Evolutionary conservation across 2,113 vertebrate species (phyloP).

Genomic region (chimpanzee (Pan troglodytes)): NHGRI_mPanTro3-v2.1_pri NC_072416.2:61294001-61294500

Average conservation of each 20-base stretch:
- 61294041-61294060: not conserved
- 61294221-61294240: not conserved
- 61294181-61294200: not conserved
- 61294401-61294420: not conserved
- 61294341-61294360: not conserved
- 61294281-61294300: not conserved
- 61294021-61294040: not conserved
- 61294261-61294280: not conserved
- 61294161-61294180: not conserved
- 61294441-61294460: not conserved
- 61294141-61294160: not conserved
- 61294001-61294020: not conserved
- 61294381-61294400: not conserved
- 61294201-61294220: not conserved
- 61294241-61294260: not conserved
- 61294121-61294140: not conserved
- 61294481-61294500: constrained; percentile 36
- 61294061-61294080: not conserved
- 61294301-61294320: constrained; percentile 15
- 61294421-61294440: not conserved
- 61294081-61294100: not conserved
- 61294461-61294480: constrained; percentile 49
- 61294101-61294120: not conserved
- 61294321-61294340: constrained; percentile 23
- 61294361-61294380: constrained; percentile 36